These are phyloP conservation scores for Deroplatys truncata DNA, from an alignment of 2,888 invertebrate species.

Conservation along the genomic window DNA sequence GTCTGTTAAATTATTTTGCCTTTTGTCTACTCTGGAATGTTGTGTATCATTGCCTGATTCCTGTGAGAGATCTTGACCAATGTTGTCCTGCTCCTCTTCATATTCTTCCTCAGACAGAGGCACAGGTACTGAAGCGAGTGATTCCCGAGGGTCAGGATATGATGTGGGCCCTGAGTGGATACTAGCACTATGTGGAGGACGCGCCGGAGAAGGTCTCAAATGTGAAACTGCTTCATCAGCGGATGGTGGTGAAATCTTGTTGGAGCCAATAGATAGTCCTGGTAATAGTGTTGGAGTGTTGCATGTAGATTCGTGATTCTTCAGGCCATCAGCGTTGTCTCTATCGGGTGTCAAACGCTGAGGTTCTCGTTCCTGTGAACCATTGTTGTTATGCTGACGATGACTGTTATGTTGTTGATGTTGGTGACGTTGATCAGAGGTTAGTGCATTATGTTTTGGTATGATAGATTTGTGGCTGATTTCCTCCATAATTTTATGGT, in stretches of 20 bases:
- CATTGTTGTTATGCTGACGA: background rate
- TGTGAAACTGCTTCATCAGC: conserved; percentile 62
- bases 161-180: conserved; percentile 28
- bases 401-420: background rate
- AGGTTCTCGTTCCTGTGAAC: background rate
- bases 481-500: conserved; percentile 41
- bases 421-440: background rate
- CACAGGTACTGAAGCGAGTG: background rate
- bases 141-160: conserved; percentile 39
- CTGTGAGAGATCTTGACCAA: background rate
- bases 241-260: conserved; percentile 62
- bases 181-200: conserved; percentile 46
- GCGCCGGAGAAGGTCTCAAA: conserved; percentile 61
- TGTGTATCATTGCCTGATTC: background rate
- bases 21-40: background rate
- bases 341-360: background rate
- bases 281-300: conserved; percentile 7
- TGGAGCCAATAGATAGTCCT: conserved; percentile 26
- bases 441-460: background rate
- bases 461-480: conserved; percentile 37
- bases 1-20: conserved; percentile 26
- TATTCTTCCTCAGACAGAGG: conserved; percentile 21
- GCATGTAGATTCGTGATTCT: background rate
- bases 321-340: background rate
- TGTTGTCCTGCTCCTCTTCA: conserved; percentile 32